A percentile compares a stretch with the other conserved stretches of the same genome.
phyloP scores from a whole-genome alignment of 2,113 vertebrate species.

The Aegypius monachus region DNA sequence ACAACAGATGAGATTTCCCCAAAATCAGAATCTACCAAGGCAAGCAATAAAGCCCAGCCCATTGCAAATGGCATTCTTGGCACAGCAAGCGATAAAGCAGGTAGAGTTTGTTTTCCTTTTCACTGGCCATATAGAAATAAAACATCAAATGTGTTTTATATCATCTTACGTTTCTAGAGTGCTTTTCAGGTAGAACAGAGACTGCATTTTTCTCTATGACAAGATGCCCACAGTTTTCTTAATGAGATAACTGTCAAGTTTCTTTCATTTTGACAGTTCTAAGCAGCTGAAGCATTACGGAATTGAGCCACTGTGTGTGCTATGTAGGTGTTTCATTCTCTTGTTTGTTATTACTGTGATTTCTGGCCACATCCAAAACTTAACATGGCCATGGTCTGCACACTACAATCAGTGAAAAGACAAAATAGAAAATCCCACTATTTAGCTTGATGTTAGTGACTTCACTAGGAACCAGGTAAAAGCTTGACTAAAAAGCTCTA shows the following conservation, averaged over 20 bases:
- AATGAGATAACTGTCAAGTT: neutral
- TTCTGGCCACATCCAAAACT: neutral
- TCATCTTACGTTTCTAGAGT: neutral
- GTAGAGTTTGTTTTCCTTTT: conserved; percentile 35
- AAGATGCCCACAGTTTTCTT: neutral
- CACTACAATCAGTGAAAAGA: neutral
- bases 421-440: neutral
- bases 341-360: neutral
- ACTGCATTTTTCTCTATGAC: neutral
- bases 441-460: neutral
- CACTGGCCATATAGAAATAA: neutral
- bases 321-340: neutral
- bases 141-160: neutral
- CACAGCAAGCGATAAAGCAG: conserved; percentile 82
- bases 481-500: neutral
- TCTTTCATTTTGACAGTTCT: neutral
- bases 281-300: neutral
- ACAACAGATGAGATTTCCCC: conserved; percentile 74
- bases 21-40: conserved; percentile 65
- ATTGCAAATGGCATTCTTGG: conserved; percentile 76
- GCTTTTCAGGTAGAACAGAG: neutral
- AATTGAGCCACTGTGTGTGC: neutral
- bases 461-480: neutral
- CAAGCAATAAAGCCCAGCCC: conserved; percentile 71
- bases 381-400: neutral